These are phyloP conservation scores for Cygnus buccinator DNA, from an alignment of 2,113 vertebrate species.

Conservation along the genomic window DNA sequence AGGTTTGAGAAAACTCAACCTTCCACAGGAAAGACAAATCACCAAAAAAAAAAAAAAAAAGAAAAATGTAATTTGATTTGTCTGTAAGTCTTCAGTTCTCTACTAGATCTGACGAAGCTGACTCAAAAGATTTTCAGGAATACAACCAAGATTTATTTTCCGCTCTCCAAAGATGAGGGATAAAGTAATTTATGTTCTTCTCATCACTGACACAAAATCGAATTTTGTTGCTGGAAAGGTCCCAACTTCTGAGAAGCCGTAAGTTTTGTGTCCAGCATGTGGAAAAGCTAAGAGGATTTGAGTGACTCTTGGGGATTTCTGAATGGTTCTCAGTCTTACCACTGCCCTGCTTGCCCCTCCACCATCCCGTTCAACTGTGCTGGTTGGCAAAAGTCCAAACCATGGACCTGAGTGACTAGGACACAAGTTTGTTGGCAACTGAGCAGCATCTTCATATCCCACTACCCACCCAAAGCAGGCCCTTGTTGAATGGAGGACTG, in stretches of 20 bases:
- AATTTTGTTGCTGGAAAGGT: neutral
- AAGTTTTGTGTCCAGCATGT: neutral
- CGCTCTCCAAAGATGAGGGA: neutral
- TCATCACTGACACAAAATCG: neutral
- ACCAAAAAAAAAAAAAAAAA: neutral
- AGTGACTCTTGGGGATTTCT: neutral
- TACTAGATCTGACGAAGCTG: neutral
- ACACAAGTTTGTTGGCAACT: neutral
- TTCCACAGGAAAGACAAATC: neutral
- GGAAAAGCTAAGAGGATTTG: neutral
- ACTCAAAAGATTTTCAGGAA: neutral
- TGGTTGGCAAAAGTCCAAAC: neutral
- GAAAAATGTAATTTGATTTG: neutral
- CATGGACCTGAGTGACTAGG: fast-evolving
- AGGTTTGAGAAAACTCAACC: neutral
- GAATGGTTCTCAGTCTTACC: neutral
- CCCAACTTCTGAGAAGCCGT: neutral
- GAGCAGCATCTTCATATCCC: neutral
- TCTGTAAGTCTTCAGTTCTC: neutral
- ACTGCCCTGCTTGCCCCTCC: neutral
- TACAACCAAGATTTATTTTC: constrained; percentile 3
- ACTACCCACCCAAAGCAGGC: neutral
- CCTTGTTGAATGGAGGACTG: fast-evolving
- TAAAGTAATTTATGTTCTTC: constrained; percentile 1
- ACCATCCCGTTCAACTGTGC: neutral